These are phyloP conservation scores for Catocala fraxini DNA, from an alignment of 2,888 invertebrate genomes.

Conservation along the genomic window DNA sequence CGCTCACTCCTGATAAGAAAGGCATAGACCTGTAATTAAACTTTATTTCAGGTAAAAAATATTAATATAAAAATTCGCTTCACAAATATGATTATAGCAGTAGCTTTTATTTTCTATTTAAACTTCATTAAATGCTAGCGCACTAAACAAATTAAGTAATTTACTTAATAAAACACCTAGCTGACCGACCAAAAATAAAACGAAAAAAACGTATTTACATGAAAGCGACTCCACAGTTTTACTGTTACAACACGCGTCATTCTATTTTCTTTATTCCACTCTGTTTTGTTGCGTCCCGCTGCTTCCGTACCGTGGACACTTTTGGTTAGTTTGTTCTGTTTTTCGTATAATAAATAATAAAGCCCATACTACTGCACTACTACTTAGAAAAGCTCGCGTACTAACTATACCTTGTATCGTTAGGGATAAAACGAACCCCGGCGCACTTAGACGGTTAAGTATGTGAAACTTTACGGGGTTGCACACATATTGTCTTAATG, in stretches of 20 bases:
- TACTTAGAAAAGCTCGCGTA: slow-evolving; percentile 44
- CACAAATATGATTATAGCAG: no score
- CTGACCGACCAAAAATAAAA: slow-evolving; percentile 8
- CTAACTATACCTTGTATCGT: slow-evolving; percentile 48
- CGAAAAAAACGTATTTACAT: slow-evolving; percentile 28
- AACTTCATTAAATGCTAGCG: background rate
- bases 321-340: slow-evolving; percentile 86
- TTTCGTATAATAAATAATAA: slow-evolving; percentile 86
- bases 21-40: slow-evolving; percentile 24
- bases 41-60: background rate
- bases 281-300: slow-evolving; percentile 82
- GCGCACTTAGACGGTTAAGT: slow-evolving; percentile 46
- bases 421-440: slow-evolving; percentile 35
- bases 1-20: slow-evolving; percentile 43
- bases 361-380: slow-evolving; percentile 62
- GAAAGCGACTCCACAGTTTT: slow-evolving; percentile 60
- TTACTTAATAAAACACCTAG: slow-evolving; percentile 10
- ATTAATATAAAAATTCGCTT: no score
- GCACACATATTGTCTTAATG: slow-evolving; percentile 22
- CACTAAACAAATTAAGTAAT: slow-evolving; percentile 1
- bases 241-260: slow-evolving; percentile 72
- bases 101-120: no score
- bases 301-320: slow-evolving; percentile 85
- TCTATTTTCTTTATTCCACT: slow-evolving; percentile 79
- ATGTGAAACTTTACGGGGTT: slow-evolving; percentile 41